Base-by-base conservation (phyloP, 1,140 invertebrate genomes). In the Cataglyphis hispanica region DNA sequence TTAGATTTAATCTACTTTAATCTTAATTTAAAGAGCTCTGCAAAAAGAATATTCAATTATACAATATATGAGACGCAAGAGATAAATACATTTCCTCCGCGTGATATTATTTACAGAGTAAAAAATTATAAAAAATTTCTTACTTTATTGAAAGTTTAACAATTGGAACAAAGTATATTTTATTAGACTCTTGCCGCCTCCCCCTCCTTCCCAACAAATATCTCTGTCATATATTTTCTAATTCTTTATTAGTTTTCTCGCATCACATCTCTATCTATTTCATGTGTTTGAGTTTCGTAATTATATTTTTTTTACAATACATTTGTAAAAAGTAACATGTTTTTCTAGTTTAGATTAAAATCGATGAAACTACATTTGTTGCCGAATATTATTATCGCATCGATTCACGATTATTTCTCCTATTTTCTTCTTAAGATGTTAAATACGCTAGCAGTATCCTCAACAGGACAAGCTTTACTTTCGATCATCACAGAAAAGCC, bases 1-100 rank as follows among this genome's bases (percentile, higher is more conserved):
- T 60, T 70, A 70, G 34, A 69, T 40, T 58, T 70, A 70, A 69
- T 81, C 50, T 70, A 19, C 56, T 56, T 27, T 80, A 40, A 67
- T 70, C 37, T 70, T 60, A 58, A 81, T 72, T 43, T 3, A 19
- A 40, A 70, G 25, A 43, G 64, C 16, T 50, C 1, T 8, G 8
- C 56, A 8, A 8, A 16, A 40, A 40, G 27, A 34, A 25, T 34
- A 66, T 34, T 13, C 31, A 66, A 64, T 61, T 66, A 31, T n/a
- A 25, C 31, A 31, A 31, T 31, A 66, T 27, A 50, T 5, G 11
- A 31, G 3, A 53, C 19, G 0, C 11, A 1, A 80, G 37, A 53
- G 4, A 53, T 25, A 50, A 78, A 40, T 16, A 37, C 13, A 53
- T 2, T 25, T 60, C 34, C n/a, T n/a, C n/a, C n/a, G n/a, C n/a